phyloP scores from a whole-genome alignment of 1,140 invertebrate species.

The Drusus annulatus region DNA sequence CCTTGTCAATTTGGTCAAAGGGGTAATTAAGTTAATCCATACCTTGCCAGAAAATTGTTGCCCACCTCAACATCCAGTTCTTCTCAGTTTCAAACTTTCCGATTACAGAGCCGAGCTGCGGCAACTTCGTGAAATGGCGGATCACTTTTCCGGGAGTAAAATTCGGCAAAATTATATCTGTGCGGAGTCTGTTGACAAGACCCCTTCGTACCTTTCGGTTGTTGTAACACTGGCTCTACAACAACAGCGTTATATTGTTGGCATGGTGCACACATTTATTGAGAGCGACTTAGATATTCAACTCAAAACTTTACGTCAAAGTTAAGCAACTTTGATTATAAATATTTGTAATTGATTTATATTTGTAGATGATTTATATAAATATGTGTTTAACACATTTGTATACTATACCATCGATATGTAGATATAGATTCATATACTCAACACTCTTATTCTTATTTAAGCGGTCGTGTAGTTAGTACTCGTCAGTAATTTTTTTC shows the following conservation, averaged over 20 bases:
- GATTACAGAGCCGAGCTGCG: slow-evolving; percentile 1
- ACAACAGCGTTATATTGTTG: background rate
- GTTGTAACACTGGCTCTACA: too few species aligned
- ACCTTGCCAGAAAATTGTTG: slow-evolving; percentile 30
- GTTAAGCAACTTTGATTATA: background rate
- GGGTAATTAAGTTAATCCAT: slow-evolving; percentile 37
- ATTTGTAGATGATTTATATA: too few species aligned
- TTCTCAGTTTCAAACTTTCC: slow-evolving; percentile 30
- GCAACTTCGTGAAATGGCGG: background rate
- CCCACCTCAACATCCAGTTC: background rate
- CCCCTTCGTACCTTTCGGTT: background rate
- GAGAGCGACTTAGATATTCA: too few species aligned
- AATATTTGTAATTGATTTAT: too few species aligned
- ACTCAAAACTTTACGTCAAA: background rate
- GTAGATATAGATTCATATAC: too few species aligned
- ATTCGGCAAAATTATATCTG: background rate
- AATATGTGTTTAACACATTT: too few species aligned
- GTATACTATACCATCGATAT: too few species aligned
- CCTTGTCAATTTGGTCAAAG: slow-evolving; percentile 40
- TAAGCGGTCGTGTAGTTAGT: too few species aligned
- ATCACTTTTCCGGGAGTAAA: background rate
- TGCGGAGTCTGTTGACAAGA: background rate
- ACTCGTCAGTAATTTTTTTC: too few species aligned
- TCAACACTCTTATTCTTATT: too few species aligned
- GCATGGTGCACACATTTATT: background rate